Evolutionary conservation across 2,797 vertebrate species (phyloP), one percentile per base, ranked within the genome.

Genomic region (Trachurus trachurus): DNA sequence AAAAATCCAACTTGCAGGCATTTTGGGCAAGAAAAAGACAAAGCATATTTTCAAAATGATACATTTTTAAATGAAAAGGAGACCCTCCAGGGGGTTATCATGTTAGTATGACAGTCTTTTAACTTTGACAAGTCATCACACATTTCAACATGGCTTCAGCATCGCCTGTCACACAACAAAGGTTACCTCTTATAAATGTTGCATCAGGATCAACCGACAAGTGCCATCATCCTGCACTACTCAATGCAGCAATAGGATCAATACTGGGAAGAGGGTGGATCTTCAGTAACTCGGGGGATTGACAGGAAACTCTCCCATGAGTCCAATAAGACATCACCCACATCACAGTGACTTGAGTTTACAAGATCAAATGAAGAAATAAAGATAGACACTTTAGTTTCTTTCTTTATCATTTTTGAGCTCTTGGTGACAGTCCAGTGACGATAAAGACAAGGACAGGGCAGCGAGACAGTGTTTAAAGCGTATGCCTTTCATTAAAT

Each of bases 281-380:
- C 67, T 79, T 83, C 68, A 86, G 87, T 89, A 77, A 81, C 73
- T 29, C 13, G 47, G 72, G 15, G 26, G 75, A 44, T 74, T 81
- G 83, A 84, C 81, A 74, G 78, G 53, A 81, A 80, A 78, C 50
- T 64, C 74, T 87, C 81, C 81, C 88, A 21, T 3, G 82, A 78
- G 84, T 72, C 71, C 47, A 68, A 50, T 12, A 65, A 76, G 31
- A 78, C 79, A 88, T 85, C 61, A 68, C 21, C 83, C 68, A 39
- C 76, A 68, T 86, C 87, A 67, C 61, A 47, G 19, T 44, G 64
- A 82, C 66, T 60, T 65, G 37, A 21, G 29, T 77, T 81, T 39
- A 83, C 71, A 84, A 71, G 71, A 80, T 62, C 80, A 74, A 45
- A 71, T 9, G 22, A 63, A 6, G 16, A 26, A 31, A 58, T 59